Evolutionary conservation across 2,797 vertebrate species (phyloP), one percentile per base, ranked within the genome.

Genomic region (Vireo griseus): DNA sequence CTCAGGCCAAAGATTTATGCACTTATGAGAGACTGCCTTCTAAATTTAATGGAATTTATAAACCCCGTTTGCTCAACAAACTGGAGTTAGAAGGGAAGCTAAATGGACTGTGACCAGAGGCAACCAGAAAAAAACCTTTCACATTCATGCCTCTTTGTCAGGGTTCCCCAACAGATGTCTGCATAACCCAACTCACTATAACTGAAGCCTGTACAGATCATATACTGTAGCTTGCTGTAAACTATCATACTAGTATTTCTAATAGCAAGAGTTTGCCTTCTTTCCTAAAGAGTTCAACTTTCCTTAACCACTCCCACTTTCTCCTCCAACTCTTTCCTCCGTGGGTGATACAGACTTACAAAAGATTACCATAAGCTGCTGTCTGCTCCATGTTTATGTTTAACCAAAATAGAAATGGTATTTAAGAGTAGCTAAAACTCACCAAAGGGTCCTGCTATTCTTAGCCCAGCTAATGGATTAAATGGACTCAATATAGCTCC

Each of bases 381-480:
- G 58, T 42, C 33, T 81, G 35, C 21, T 76, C 62, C 45, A 35
- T 24, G 29, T 52, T 84, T 80, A 62, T 11, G 6, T 63, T 85
- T 72, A 90, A 66, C 0, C 1, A 40, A 91, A 92, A 65, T 8
- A 83, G 80, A 85, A 91, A 77, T 0, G 4, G 35, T 68, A 91
- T 88, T 91, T 75, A 87, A 83, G 50, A 90, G 52, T 26, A 93
- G 59, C 6, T 85, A 63, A 73, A 90, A 97, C 98, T 98, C 98
- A 99, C 99, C 99, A 40, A 99, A 98, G 12, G 99, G 99, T 65
- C 99, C 99, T 28, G 99, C 99, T 94, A 99, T 97, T 84, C 99
- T 98, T 91, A 99, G 98, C 75, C 99, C 98, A 61, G 99, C 99
- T 95, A 99, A 97, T 3, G 99, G 99, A 97, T 99, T 99, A 94